phyloP scores from a whole-genome alignment of 2,797 vertebrate species.

The Pristis pectinata region DNA sequence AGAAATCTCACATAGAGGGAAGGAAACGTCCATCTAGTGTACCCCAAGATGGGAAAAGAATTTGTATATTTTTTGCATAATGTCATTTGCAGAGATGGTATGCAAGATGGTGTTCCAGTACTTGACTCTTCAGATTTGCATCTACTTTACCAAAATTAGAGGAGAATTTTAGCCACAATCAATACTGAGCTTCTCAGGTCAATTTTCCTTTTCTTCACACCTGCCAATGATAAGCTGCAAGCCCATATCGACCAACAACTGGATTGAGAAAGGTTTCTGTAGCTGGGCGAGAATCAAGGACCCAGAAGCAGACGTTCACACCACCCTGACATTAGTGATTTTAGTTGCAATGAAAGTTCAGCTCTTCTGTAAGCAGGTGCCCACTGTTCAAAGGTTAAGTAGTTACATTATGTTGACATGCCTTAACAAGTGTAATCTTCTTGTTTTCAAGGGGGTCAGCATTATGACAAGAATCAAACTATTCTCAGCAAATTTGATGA shows the following conservation, averaged over 20 bases:
- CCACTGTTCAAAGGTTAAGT: background rate
- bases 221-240: background rate
- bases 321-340: background rate
- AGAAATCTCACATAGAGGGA: background rate
- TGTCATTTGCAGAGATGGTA: too few relatives aligned
- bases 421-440: conserved; percentile 45
- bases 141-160: background rate
- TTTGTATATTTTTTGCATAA: background rate
- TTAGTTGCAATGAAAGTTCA: background rate
- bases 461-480: conserved; percentile 80
- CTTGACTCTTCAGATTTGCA: background rate
- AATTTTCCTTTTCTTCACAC: background rate
- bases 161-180: background rate
- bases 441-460: conserved; percentile 69
- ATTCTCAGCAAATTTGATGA: conserved; percentile 71
- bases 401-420: conserved; percentile 40
- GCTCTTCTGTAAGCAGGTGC: background rate
- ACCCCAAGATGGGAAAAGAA: background rate
- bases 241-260: background rate
- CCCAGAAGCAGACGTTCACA: background rate
- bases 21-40: background rate
- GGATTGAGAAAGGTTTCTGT: background rate
- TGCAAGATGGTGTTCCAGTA: background rate
- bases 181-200: background rate
- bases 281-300: background rate